Base-by-base conservation (phyloP, 2,797 vertebrate species). In the Eulemur albifrons region DNA sequence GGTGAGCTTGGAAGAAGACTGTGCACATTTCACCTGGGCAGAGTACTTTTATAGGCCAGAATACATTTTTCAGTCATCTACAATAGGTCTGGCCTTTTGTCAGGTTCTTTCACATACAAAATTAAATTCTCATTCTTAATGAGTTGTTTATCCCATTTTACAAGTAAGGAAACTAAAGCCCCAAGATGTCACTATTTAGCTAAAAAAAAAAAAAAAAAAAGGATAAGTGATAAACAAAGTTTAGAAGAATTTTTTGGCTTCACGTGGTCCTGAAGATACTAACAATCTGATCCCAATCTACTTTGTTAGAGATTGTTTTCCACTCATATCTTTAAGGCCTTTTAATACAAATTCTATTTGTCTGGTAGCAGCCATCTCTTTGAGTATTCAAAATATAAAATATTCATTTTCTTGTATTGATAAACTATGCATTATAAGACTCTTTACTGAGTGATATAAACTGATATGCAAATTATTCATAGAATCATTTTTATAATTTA, bases 131-230 rank as follows among this genome's bases (percentile, higher is more conserved):
- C 76, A 63, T 14, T 57, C 76, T 67, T 76, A 48, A 30, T 11
- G 40, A 45, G 72, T 91, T 80, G 5, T 63, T 73, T 90, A 63
- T 85, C 12, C 18, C 27, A 50, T 87, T 93, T 97, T 72, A 85
- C 27, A 93, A 63, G 32, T 80, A 50, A 48, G 23, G 54, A 89
- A 52, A 88, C 59, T 75, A 75, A 95, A 30, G 12, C 32, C 7
- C 14, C n/a, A 45, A 12, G 61, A 65, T 23, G 17, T 70, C 75
- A 45, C 21, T 73, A 9, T 57, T 95, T 50, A 94, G 14, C 23
- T 67, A 35, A 79, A 54, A 14, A 4, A 61, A 67, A 18, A 54
- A 18, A 54, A 21, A 43, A 57, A 12, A 4, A 61, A 67, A 18
- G 2, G 35, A n/a, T 45, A 6, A 32, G 40, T 18, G 6, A 61